Base-by-base conservation (phyloP, 2,888 invertebrate species). In the Sipha maydis region DNA sequence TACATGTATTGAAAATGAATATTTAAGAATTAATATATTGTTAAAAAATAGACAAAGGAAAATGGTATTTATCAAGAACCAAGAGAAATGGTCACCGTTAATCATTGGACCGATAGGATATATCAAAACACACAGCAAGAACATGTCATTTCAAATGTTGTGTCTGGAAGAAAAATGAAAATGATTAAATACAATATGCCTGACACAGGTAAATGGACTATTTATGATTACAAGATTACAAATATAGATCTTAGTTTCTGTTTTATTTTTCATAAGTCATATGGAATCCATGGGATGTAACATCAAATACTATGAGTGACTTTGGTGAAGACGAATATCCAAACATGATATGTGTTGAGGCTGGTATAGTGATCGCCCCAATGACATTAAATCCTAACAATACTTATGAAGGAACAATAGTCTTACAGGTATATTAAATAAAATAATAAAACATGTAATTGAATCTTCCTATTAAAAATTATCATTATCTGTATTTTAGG, bases 311-410 rank as follows among this genome's bases (percentile, higher is more conserved):
- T 92, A 97, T 98, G 93, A 94, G 95, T 4, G 98, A 98, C 93
- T 97, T 98, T 92, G 98, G 97, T n/a, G 97, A 98, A 92, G 97
- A 98, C 91, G 98, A 98, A 92, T 98, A 97, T 93, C 97, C 97
- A 19, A 97, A 97, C 92, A 98, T 99, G 98, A 94, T 98, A 90
- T 99, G 98, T 92, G 97, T 99, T 90, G 98, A 98, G 93, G 96
- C 97, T 89, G 98, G 98, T 48, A 96, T 96, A 91, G 97, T 98
- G 38, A 96, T 96, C 90, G 95, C 95, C 91, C 97, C 97, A 89
- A 96, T 97, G 89, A 95, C 97, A 91, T 94, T 98, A 90, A 93
- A 97, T 91, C 97, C 97, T 89, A 97, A 97, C 90, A 97, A 97
- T 90, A 97, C 97, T 91, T 98, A 97, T 92, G 97, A 97, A 93